Conservation (phyloP, 2,888 invertebrate genomes). For the Zygothrica quintamaculata region DNA sequence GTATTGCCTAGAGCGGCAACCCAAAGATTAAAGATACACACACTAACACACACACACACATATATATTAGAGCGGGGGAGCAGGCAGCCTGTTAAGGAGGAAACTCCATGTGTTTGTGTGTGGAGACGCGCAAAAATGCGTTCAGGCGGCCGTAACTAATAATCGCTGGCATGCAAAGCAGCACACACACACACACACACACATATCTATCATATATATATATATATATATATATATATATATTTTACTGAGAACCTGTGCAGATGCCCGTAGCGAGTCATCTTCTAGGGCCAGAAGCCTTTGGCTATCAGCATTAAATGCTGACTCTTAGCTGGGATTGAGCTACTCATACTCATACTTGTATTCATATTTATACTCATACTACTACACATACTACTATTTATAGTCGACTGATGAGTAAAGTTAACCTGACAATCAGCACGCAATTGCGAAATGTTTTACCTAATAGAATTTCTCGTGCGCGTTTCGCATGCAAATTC, state of each 20-base stretch:
- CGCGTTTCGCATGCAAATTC: constrained; percentile 74
- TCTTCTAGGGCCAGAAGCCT: constrained; percentile 8
- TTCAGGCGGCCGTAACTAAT: constrained; percentile 82
- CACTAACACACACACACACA: too few species aligned
- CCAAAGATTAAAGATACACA: constrained; percentile 10
- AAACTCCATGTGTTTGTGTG: constrained; percentile 7
- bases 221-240: too few species aligned
- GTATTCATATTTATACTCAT: too few species aligned
- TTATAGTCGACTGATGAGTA: too few species aligned
- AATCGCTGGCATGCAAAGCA: constrained; percentile 72
- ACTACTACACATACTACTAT: too few species aligned
- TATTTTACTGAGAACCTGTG: not conserved
- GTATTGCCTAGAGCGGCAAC: constrained; percentile 34
- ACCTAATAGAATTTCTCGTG: constrained; percentile 77
- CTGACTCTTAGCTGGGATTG: constrained; percentile 2
- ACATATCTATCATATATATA: too few species aligned
- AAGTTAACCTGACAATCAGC: constrained; percentile 70
- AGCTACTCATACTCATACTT: too few species aligned
- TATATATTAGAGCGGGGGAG: not conserved
- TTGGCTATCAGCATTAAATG: constrained; percentile 43
- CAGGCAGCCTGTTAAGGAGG: too few species aligned
- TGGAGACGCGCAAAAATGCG: constrained; percentile 68
- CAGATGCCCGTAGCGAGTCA: constrained; percentile 17
- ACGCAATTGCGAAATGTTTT: constrained; percentile 79
- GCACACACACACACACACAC: too few species aligned